Evolutionary conservation across 2,113 vertebrate genomes (phyloP), one percentile per base, ranked within the genome.

Genomic region (Bubalus kerabau): DNA sequence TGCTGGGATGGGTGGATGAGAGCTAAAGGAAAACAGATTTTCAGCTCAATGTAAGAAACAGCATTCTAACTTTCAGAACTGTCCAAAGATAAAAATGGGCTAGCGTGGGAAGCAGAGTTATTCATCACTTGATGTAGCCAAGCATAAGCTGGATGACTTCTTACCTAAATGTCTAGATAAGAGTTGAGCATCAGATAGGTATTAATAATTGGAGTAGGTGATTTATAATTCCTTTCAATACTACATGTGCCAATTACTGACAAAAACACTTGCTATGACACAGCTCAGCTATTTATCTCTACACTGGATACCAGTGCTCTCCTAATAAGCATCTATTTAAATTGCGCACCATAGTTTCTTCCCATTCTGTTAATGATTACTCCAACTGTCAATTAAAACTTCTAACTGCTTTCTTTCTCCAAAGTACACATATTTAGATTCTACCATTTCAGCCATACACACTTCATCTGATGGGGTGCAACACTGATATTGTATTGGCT

Each of bases 1-100:
- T 74, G 17, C 50, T 82, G 62, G 87, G 87, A 92, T 64, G 87
- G 90, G 23, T 85, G 43, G 17, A 32, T n/a, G 21, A 32, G 94
- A 94, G 56, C 30, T 92, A 62, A 54, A 82, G 46, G 30, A 90
- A 89, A 97, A 90, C 64, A 92, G 64, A 94, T 95, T 96, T 96
- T 96, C 54, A 95, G 62, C 32, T 96, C 52, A 95, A 3, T 76
- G 36, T 71, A 95, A 96, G 80, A 94, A 95, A 76, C 48, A 98
- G 56, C 40, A 94, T 87, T 97, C 46, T 95, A 91, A 97, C 67
- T 96, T 96, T 93, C 43, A 90, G 86, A 97, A 95, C 90, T 94
- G 52, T 87, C 71, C 81, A 92, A 74, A 92, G 81, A 97, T 98
- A 97, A 96, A 97, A 97, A 97, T 85, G 95, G 83, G 15, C 59